Base-by-base conservation (phyloP, 2,888 invertebrate genomes). In the Leistus spinibarbis region DNA sequence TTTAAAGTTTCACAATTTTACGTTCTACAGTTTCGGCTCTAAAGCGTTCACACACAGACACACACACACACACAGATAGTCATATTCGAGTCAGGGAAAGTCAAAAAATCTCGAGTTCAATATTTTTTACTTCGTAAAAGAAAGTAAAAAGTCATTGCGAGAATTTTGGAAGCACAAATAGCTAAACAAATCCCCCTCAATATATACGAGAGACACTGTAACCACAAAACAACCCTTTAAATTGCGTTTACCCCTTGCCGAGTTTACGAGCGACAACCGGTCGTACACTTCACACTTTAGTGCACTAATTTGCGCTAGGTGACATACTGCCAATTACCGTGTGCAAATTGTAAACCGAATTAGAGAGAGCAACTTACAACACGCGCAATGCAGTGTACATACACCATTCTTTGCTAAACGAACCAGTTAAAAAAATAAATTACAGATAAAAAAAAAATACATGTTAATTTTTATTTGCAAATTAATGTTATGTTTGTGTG, bases 221-320 rank as follows among this genome's bases (percentile, higher is more conserved):
- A 60, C 17, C 64, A 9, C 23, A 64, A 64, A 24, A 23, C 64
- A 64, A 23, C 64, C 64, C 64, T 64, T 64, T 64, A 64, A 64
- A 64, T 64, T 24, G 64, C 23, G 64, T 64, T 65, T 56, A 23
- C 24, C 65, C 66, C 7, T 13, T 40, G 57, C 19, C 20, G 54
- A 69, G 66, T 60, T 76, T 76, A 76, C 70, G 74, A 70, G 57
- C 70, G 67, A 27, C 40, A 23, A 24, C 24, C 17, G 64, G 23
- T 70, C 76, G 74, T 76, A 76, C 69, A 70, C 70, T 74, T 70
- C 70, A 68, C 74, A 76, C 70, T 76, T 76, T 76, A 76, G 69
- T 74, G 74, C 74, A 60, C 74, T 76, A 76, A 76, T 77, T 63
- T 73, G 68, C 60, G 40, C 53, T 60, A 56, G 73, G 73, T 73